Evolutionary conservation across 2,888 invertebrate species (phyloP).

Genomic region (Deilephila porcellus): DNA sequence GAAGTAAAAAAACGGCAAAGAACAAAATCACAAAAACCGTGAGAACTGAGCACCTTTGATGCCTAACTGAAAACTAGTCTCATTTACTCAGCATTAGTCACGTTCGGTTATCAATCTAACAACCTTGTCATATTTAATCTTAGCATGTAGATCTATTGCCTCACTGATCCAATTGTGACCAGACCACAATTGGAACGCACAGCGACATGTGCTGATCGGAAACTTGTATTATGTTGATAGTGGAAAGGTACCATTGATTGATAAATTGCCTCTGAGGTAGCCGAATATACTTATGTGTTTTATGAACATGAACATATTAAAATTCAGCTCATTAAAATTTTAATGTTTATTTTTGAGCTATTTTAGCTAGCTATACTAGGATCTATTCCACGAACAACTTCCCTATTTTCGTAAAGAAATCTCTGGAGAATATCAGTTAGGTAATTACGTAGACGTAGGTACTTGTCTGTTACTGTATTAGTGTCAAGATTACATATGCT

Average conservation of each 20-base stretch:
- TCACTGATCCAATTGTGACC: constrained; percentile 52
- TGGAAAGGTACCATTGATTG: constrained; percentile 5
- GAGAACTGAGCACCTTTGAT: constrained; percentile 14
- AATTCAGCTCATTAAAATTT: background rate
- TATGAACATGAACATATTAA: background rate
- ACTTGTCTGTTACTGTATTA: constrained; percentile 53
- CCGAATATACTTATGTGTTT: background rate
- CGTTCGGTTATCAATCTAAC: constrained; percentile 40
- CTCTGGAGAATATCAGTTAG: constrained; percentile 28
- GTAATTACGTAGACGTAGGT: constrained; percentile 46
- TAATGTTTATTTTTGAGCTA: background rate
- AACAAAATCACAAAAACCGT: constrained; percentile 9
- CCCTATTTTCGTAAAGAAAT: constrained; percentile 36
- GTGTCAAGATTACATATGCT: constrained; percentile 67
- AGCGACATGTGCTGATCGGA: constrained; percentile 45
- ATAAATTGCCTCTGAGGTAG: background rate
- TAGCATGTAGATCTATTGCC: constrained; percentile 59
- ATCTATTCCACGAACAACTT: constrained; percentile 24
- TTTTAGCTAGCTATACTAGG: background rate
- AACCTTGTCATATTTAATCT: constrained; percentile 54
- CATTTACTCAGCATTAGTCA: constrained; percentile 39
- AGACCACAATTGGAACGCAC: constrained; percentile 52
- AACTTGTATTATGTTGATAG: constrained; percentile 5
- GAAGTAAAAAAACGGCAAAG: constrained; percentile 14
- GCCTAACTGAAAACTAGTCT: constrained; percentile 32